A percentile compares a stretch with the other conserved stretches of the same genome.
phyloP scores from a whole-genome alignment of 2,888 invertebrate species.

The Eupithecia subumbrata region DNA sequence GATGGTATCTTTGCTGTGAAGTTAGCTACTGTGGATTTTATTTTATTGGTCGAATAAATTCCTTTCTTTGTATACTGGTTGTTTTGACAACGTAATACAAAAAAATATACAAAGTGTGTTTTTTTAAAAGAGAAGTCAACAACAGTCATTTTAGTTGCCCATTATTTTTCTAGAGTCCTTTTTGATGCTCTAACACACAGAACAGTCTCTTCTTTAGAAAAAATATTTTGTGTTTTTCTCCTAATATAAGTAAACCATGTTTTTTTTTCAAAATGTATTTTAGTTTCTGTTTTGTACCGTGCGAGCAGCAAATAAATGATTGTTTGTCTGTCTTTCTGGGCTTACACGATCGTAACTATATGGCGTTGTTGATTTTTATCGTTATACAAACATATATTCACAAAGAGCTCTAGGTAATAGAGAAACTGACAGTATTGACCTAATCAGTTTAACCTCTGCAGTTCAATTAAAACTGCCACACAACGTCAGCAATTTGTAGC shows the following conservation, averaged over 20 bases:
- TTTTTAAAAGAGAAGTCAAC: neutral
- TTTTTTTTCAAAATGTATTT: no score
- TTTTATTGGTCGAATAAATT: neutral
- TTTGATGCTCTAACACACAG: no score
- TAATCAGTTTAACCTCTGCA: neutral
- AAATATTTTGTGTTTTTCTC: no score
- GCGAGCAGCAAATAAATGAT: no score
- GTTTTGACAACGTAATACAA: neutral
- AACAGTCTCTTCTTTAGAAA: no score
- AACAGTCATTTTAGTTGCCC: no score
- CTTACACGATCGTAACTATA: neutral
- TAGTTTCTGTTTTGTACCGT: no score
- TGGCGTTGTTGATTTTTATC: neutral
- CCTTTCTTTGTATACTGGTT: neutral
- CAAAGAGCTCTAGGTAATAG: neutral
- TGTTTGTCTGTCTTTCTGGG: neutral
- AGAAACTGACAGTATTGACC: neutral
- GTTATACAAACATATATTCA: neutral
- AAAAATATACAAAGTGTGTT: neutral
- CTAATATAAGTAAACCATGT: no score
- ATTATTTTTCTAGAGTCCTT: no score
- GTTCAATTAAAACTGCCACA: slow-evolving; percentile 1
- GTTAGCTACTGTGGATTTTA: neutral
- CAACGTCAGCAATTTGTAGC: slow-evolving; percentile 27
- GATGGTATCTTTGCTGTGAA: neutral